Evolutionary conservation across 2,113 vertebrate species (phyloP).

Genomic region (Chaetops frenatus): DNA sequence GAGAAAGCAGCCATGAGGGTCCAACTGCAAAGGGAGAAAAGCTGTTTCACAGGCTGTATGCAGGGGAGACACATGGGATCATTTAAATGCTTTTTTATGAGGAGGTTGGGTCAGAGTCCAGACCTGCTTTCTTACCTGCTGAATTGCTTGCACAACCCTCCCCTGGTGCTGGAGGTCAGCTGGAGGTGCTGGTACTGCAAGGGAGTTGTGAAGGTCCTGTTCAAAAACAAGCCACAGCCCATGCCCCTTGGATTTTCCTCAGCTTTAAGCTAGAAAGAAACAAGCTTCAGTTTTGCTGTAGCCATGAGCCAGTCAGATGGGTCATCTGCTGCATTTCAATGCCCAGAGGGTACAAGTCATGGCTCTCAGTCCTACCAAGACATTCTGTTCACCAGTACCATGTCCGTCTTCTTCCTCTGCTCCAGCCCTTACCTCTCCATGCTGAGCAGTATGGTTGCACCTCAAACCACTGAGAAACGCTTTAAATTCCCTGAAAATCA

Average conservation of each 20-base stretch:
- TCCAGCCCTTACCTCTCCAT: not conserved
- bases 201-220: not conserved
- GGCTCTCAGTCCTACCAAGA: not conserved
- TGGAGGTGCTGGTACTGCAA: not conserved
- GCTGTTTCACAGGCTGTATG: not conserved
- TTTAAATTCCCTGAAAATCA: not conserved
- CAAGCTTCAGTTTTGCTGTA: not conserved
- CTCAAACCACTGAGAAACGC: not conserved
- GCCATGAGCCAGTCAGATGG: not conserved
- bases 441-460: too few relatives aligned
- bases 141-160: not conserved
- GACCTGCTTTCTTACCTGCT: not conserved
- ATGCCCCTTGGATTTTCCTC: fast-evolving
- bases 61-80: too few relatives aligned
- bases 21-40: not conserved
- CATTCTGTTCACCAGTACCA: not conserved
- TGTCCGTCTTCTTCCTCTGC: fast-evolving
- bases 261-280: not conserved
- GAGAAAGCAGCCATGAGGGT: not conserved
- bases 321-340: not conserved
- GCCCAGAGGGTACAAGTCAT: not conserved
- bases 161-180: not conserved
- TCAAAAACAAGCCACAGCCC: not conserved
- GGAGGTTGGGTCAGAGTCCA: not conserved
- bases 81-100: not conserved